A percentile compares a stretch with the other conserved stretches of the same genome.
These are phyloP conservation scores for Okamejei kenojei DNA, from an alignment of 2,797 vertebrate genomes.

Conservation along the genomic window DNA sequence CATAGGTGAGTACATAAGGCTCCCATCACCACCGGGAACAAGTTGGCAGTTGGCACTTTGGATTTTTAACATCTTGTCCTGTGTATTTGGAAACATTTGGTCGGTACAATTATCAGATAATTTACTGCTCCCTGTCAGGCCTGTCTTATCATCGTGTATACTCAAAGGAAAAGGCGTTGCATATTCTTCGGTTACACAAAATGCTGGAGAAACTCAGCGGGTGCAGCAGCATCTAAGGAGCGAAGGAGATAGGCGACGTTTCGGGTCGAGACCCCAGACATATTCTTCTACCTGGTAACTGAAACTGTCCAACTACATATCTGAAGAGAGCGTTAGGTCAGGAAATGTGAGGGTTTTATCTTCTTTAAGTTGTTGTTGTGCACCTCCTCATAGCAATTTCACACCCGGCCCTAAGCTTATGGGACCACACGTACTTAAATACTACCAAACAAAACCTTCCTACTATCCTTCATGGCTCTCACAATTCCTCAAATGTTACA, in stretches of 20 bases:
- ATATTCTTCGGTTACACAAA: too few species aligned
- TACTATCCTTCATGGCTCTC: too few species aligned
- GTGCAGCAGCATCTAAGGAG: too few species aligned
- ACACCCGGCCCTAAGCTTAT: neutral
- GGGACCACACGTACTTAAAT: neutral
- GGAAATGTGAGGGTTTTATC: neutral
- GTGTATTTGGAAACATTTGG: too few species aligned
- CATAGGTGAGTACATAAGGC: too few species aligned
- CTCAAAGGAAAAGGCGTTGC: neutral
- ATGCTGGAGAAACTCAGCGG: too few species aligned
- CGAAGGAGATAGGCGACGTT: too few species aligned
- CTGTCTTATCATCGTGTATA: neutral
- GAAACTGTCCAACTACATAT: neutral
- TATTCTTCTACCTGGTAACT: neutral
- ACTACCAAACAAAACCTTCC: neutral
- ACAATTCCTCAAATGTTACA: too few species aligned
- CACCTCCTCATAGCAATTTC: neutral
- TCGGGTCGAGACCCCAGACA: too few species aligned
- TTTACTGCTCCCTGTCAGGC: neutral
- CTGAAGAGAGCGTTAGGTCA: neutral
- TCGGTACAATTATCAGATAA: neutral
- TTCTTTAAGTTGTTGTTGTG: neutral
- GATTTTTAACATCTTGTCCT: too few species aligned
- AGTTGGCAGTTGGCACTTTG: too few species aligned
- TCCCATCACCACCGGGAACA: too few species aligned